Evolutionary conservation across 2,888 invertebrate genomes (phyloP), one percentile per base, ranked within the genome.

Genomic region (Rutpela maculata): DNA sequence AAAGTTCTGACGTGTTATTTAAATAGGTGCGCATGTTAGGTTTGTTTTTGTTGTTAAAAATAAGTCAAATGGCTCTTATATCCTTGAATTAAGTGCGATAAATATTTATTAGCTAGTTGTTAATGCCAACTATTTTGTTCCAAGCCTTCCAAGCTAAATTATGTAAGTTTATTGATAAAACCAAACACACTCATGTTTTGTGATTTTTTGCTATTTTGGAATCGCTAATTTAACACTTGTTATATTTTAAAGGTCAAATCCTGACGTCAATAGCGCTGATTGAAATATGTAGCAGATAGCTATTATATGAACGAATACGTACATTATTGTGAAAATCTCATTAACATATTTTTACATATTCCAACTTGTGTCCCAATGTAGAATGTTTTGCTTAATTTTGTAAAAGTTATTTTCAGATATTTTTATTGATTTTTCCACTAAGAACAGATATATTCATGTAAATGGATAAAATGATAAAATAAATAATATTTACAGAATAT

Each of bases 271-370:
- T 63, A 6, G 10, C n/a, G 15, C 22, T 15, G 15, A 11, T 60
- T 60, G 9, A 60, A 60, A 31, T 31, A 31, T 60, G 60, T 60
- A 31, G 22, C n/a, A 31, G 60, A 31, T 60, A 22, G 9, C 17
- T 57, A 59, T 59, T 19, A n/a, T 60, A 60, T 31, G 60, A 31
- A 60, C 60, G 22, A 60, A 60, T 26, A n/a, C 15, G 31, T 60
- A 12, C 26, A n/a, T 50, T 50, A 43, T n/a, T 50, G 31, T 31
- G 60, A 35, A 65, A 65, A 38, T 15, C 43, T 12, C 66, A 50
- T 67, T 67, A 67, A 22, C 66, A 67, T 67, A 67, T 67, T 67
- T 67, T 50, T 67, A 22, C 66, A 67, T 67, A 67, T 62, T 31
- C 12, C 18, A 12, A 12, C 38, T 7, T 22, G 60, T 12, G 12